phyloP scores from a whole-genome alignment of 2,797 vertebrate species.

The Chrysocyon brachyurus region DNA sequence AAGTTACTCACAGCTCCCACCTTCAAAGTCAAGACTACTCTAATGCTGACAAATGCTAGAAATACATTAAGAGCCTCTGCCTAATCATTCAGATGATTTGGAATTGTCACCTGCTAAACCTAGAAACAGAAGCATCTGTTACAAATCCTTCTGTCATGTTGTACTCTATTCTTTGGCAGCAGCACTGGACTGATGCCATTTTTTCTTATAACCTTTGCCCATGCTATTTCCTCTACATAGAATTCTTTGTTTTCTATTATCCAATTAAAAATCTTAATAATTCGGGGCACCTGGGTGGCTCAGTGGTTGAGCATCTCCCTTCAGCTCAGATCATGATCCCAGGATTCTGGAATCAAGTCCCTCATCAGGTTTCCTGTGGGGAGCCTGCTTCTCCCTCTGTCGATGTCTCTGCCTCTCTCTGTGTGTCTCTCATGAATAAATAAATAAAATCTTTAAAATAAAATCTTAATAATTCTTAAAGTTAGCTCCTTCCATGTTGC shows the following conservation, averaged over 20 bases:
- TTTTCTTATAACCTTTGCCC: not conserved
- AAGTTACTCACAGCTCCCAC: not conserved
- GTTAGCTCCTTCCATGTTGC: not conserved
- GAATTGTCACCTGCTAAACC: not conserved
- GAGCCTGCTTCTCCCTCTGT: too few species aligned
- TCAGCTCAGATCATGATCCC: too few species aligned
- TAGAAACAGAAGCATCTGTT: not conserved
- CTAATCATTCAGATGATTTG: not conserved
- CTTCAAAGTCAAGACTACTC: not conserved
- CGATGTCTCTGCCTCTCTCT: too few species aligned
- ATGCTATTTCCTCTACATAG: not conserved
- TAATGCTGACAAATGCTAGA: not conserved
- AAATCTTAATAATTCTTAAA: not conserved
- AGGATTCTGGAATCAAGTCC: too few species aligned
- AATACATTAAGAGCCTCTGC: not conserved
- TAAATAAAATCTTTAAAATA: too few species aligned
- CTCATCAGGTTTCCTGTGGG: too few species aligned
- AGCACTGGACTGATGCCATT: not conserved
- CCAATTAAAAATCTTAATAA: not conserved
- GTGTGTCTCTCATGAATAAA: too few species aligned
- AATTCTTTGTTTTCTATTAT: not conserved
- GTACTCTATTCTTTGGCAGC: not conserved
- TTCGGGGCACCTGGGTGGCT: too few species aligned
- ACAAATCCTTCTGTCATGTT: not conserved
- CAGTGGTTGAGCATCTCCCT: too few species aligned